Percentiles rank a stretch among this genome's conserved stretches.
These are phyloP conservation scores for Archilochus colubris DNA, from an alignment of 2,113 vertebrate genomes.

Conservation along the genomic window DNA sequence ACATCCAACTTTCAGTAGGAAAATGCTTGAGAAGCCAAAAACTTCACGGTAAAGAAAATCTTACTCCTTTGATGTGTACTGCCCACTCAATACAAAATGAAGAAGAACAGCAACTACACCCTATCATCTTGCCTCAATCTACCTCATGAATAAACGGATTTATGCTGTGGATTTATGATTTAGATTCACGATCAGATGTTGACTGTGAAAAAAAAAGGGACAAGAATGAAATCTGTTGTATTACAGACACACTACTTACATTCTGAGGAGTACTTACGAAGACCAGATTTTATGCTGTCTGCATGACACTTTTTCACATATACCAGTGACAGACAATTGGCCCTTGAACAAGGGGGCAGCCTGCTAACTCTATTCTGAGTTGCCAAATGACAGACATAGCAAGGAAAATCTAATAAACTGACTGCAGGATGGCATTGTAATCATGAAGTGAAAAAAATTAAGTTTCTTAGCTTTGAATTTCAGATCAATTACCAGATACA, in stretches of 20 bases:
- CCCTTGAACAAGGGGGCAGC: neutral
- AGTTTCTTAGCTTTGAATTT: neutral
- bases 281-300: neutral
- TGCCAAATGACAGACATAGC: neutral
- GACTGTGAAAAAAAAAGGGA: neutral
- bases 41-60: fast-evolving
- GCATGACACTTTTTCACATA: neutral
- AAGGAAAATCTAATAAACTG: neutral
- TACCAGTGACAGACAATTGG: neutral
- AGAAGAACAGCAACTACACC: neutral
- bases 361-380: neutral
- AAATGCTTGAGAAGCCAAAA: neutral
- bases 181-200: neutral
- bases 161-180: neutral
- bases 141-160: neutral
- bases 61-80: neutral
- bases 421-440: neutral
- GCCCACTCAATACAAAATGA: neutral
- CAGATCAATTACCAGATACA: neutral
- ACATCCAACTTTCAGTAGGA: neutral
- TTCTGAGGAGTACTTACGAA: neutral
- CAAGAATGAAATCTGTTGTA: neutral
- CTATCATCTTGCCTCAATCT: neutral
- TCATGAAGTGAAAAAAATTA: neutral
- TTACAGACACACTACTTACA: neutral